Evolutionary conservation across 2,888 invertebrate genomes (phyloP).

Genomic region (Pyrgus malvae): DNA sequence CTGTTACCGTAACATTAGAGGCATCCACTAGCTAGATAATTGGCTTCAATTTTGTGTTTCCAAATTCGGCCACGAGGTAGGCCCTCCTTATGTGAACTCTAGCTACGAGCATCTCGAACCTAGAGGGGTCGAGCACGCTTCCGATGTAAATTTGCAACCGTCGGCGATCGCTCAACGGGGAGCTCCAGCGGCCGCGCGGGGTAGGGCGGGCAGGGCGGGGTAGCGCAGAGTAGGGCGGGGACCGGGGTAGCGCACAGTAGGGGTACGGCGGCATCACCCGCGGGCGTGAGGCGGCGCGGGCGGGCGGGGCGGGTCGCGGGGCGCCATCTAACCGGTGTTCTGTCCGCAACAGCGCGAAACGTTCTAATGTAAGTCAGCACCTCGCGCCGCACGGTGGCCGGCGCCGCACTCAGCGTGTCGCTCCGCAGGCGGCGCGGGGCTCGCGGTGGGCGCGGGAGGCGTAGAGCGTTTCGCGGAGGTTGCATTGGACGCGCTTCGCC

Average conservation of each 20-base stretch:
- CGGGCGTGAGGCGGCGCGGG: slow-evolving; percentile 15
- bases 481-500: slow-evolving; percentile 86
- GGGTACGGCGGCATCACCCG: slow-evolving; percentile 39
- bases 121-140: background rate
- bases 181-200: background rate
- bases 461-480: slow-evolving; percentile 90
- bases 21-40: slow-evolving; percentile 1
- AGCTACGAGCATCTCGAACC: background rate
- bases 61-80: slow-evolving; percentile 10
- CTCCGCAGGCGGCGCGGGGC: slow-evolving; percentile 74
- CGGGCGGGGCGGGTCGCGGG: slow-evolving; percentile 35
- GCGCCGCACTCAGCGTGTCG: slow-evolving; percentile 51
- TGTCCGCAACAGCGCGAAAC: slow-evolving; percentile 70
- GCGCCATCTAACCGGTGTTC: slow-evolving; percentile 43
- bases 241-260: background rate
- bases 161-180: background rate
- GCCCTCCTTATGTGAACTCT: background rate
- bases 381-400: slow-evolving; percentile 28
- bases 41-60: slow-evolving; percentile 19
- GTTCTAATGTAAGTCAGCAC: slow-evolving; percentile 60
- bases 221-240: slow-evolving; percentile 10
- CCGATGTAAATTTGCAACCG: background rate
- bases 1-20: background rate
- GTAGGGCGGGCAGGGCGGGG: background rate
- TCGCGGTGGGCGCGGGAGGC: too few relatives aligned